Evolutionary conservation across 2,113 vertebrate genomes (phyloP), one percentile per base, ranked within the genome.

Genomic region (Cochlearius cochlearius): DNA sequence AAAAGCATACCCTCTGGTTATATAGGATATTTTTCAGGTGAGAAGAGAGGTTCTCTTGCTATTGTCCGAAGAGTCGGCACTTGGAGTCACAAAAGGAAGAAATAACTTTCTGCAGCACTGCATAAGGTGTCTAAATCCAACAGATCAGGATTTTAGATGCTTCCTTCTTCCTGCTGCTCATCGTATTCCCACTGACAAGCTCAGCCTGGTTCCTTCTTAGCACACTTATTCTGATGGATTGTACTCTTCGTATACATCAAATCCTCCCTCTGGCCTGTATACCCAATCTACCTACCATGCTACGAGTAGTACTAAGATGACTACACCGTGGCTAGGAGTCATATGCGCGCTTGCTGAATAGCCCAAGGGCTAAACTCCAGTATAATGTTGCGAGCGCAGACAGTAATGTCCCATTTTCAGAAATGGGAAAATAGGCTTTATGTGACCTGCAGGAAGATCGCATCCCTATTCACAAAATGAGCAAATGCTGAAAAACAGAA

Each of bases 261-360:
- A 64, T 76, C 64, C 58, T 86, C n/a, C 29, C 39, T 59, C n/a
- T 68, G 43, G 5, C 27, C 23, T 43, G 4, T 18, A 22, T 13
- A 23, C 12, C 38, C 29, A 50, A n/a, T 20, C 27, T 38, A 59
- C 43, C 29, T 39, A 30, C 32, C 12, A 43, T 1, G 4, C 11
- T 82, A 43, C 41, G 41, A 43, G 41, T 43, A 43, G 41, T 43
- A 43, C 41, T 56, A 47, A 83, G 39, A 36, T 2, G 2, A 67
- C 10, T 5, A 23, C 5, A 12, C 19, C 2, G 0, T 14, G 5
- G 19, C 25, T 56, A 7, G 19, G 69, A 78, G 25, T 50, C 20
- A 4, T 29, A 30, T 2, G 22, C 15, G 17, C 17, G 26, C 26
- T 34, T 32, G 15, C 26, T 82, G 25, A 63, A 56, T 2, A 53